Base-by-base conservation (phyloP, 2,888 invertebrate species). In the Thecocarcelia acutangulata region DNA sequence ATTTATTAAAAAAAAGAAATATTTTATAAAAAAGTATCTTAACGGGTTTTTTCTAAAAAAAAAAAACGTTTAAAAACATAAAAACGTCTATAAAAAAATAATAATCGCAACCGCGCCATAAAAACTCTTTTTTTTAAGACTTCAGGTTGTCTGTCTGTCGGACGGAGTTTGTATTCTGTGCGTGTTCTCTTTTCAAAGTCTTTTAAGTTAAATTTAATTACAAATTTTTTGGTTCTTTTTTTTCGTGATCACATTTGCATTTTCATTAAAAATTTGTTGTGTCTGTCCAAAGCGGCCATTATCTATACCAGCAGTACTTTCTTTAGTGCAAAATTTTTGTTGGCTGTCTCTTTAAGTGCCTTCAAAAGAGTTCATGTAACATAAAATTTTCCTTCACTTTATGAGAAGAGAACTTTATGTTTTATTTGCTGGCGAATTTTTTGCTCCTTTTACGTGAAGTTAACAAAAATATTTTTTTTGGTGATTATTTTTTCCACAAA, bases 211-310 rank as follows among this genome's bases (percentile, higher is more conserved):
- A 76, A 69, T 68, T 75, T 75, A 68, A 75, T 75, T 75, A 48
- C 40, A 56, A 40, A 12, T 12, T 48, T 56, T 74, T 24, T 50
- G n/a, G n/a, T 40, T 24, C 24, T 9, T 1, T 1, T 12, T 48
- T 46, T 46, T 56, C 9, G 3, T 2, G 12, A 61, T 40, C 13
- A 61, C n/a, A 63, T 72, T 72, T 72, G 52, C 72, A 72, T 61
- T 63, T 63, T 44, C 19, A 42, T 73, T 54, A 73, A 73, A 73
- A 73, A 73, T 46, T 33, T 59, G 48, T 17, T 69, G 24, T 54
- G 21, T 33, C 54, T 56, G 21, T 50, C 56, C 28, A 54, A 76
- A 81, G 76, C 78, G 81, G 52, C 66, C 77, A 74, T 78, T 75
- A 82, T n/a, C n/a, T n/a, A n/a, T n/a, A n/a, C n/a, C n/a, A n/a